These are phyloP conservation scores for Urocyon cinereoargenteus DNA, from an alignment of 2,797 vertebrate species.

Conservation along the genomic window DNA sequence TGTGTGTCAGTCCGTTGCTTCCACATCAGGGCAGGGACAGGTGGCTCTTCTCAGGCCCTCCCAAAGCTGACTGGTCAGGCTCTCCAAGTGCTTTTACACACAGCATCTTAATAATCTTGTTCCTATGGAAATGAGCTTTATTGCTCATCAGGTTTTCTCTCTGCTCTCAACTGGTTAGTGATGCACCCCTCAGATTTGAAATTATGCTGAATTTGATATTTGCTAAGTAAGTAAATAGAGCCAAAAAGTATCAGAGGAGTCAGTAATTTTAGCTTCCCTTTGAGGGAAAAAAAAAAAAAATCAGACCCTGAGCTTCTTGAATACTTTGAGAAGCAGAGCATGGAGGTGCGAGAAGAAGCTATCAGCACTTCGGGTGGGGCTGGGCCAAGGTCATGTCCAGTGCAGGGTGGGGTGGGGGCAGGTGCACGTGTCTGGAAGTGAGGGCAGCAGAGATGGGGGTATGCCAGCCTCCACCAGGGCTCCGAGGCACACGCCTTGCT, in stretches of 20 bases:
- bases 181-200: constrained; percentile 53
- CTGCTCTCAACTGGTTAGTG: constrained; percentile 33
- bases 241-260: not conserved
- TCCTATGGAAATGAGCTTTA: constrained; percentile 69
- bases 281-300: not conserved
- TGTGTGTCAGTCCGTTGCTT: not conserved
- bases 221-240: constrained; percentile 36
- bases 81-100: not conserved
- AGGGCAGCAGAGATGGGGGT: no score
- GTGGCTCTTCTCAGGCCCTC: not conserved
- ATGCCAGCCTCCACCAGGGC: fast-evolving
- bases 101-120: not conserved
- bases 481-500: fast-evolving
- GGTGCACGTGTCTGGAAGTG: not conserved
- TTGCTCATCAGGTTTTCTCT: constrained; percentile 63
- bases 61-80: not conserved
- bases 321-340: not conserved
- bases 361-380: fast-evolving
- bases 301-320: not conserved
- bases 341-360: not conserved
- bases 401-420: no score
- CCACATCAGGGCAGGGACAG: not conserved
- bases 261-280: constrained; percentile 22
- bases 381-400: not conserved
- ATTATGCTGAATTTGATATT: constrained; percentile 39